Base-by-base conservation (phyloP, 2,797 vertebrate species). In the Epinephelus awoara region DNA sequence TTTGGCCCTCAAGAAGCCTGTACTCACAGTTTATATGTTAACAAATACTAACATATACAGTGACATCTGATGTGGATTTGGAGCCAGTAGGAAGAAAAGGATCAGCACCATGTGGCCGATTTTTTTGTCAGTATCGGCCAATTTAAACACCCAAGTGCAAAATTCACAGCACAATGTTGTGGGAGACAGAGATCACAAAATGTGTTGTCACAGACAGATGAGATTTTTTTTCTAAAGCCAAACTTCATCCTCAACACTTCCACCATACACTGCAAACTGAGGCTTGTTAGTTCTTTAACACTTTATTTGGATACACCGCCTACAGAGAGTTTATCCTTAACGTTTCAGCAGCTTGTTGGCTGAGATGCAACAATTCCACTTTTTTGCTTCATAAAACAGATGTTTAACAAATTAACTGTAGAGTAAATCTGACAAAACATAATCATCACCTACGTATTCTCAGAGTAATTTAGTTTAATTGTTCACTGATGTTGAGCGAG, bases 1-100 rank as follows among this genome's bases (percentile, higher is more conserved):
- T 75, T 51, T 50, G 21, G 18, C 25, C 1, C 10, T 38, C 18
- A 29, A 21, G 14, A 29, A 2, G 2, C 11, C 23, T 2, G 3
- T 44, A 25, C 23, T 49, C 18, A 34, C 10, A 23, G 47, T 44
- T 72, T 62, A n/a, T n/a, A 54, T 62, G 34, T 62, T 52, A 72
- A 10, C 9, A 50, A 50, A 51, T 34, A n/a, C 13, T 21, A 42
- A 1, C 15, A n/a, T 7, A 19, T 14, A 65, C 10, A 51, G n/a
- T 40, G 10, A n/a, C 10, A 59, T 50, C n/a, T 38, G 44, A 49
- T 42, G 29, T 40, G 46, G 51, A 18, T 19, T 61, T 18, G 2
- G 23, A 63, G 15, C 14, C n/a, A 78, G 25, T 0, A 12, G 0
- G 34, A 18, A 25, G 19, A 11, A 64, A 46, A 25, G 2, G n/a